These are phyloP conservation scores for Ephestia elutella DNA, from an alignment of 1,140 invertebrate species.

Conservation along the genomic window DNA sequence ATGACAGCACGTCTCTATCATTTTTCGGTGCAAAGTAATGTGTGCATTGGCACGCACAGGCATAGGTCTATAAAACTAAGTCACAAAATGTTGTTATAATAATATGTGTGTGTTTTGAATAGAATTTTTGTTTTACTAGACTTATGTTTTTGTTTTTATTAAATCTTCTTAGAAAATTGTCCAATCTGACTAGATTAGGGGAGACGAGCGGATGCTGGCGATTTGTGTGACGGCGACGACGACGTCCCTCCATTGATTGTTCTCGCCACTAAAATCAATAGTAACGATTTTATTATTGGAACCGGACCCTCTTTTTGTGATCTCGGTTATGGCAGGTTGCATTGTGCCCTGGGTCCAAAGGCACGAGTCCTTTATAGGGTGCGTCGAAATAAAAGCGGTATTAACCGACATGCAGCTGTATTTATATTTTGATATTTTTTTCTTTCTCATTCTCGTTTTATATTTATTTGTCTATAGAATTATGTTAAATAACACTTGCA, in stretches of 20 bases:
- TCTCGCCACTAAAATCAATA: constrained; percentile 66
- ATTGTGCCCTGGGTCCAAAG: constrained; percentile 2
- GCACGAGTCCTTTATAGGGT: neutral
- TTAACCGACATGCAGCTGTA: neutral
- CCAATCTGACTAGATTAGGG: constrained; percentile 27
- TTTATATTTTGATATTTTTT: neutral
- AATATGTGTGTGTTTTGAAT: no score
- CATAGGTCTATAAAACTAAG: no score
- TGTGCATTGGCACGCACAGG: no score
- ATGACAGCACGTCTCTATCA: neutral
- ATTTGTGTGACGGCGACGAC: constrained; percentile 57
- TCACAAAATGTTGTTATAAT: no score
- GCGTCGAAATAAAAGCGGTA: neutral
- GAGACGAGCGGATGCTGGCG: constrained; percentile 58
- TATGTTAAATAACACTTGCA: no score
- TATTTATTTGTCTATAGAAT: no score
- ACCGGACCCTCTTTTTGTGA: constrained; percentile 25
- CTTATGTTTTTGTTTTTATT: neutral
- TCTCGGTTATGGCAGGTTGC: constrained; percentile 16
- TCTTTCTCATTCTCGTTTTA: no score
- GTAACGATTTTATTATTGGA: constrained; percentile 57
- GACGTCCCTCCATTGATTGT: constrained; percentile 58
- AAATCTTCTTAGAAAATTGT: constrained; percentile 22
- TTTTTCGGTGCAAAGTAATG: neutral
- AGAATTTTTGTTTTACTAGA: no score